Evolutionary conservation across 2,888 invertebrate species (phyloP), one percentile per base, ranked within the genome.

Genomic region (Harpalus rubripes): DNA sequence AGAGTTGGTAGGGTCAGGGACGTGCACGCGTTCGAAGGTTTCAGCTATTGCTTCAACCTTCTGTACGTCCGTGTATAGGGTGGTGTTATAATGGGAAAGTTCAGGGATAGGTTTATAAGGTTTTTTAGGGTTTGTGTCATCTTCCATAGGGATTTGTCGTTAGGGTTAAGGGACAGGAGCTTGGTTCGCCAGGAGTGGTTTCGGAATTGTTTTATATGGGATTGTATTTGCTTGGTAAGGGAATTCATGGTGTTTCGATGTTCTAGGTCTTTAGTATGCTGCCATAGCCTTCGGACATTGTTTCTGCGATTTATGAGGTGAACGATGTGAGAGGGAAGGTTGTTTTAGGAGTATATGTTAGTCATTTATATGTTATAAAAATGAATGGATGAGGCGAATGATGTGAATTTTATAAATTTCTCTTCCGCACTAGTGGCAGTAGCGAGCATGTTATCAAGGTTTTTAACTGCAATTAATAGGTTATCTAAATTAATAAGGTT

Each of bases 261-360:
- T 56, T 0, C 10, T 8, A n/a, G 56, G 10, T 78, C 15, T 8
- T 15, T 22, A 12, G 52, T 22, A 7, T 16, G 16, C 26, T 78
- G 52, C 78, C 78, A 52, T 22, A n/a, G 56, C 26, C 52, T 78
- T 26, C 78, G 7, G 16, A 52, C 22, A 0, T 15, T 16, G 58
- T 78, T 78, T 12, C 56, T 44, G 16, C 16, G 80, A 83, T 39
- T 83, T n/a, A 79, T 84, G 7, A 56, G 15, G 7, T 78, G 56
- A 78, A 12, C 63, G n/a, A 65, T 79, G 1, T 61, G 22, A 16
- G 41, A 2, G 6, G 32, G 58, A 8, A 79, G 6, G 63, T 61
- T 39, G 16, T 78, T 65, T 32, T 32, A 65, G 8, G 76, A 56
- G 52, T 44, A 32, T 32, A 32, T 32, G 5, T 32, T 32, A 32